Percentiles rank a stretch among this genome's conserved stretches.
Evolutionary conservation across 2,888 invertebrate genomes (phyloP).

Genomic region (Heliconius sara): DNA sequence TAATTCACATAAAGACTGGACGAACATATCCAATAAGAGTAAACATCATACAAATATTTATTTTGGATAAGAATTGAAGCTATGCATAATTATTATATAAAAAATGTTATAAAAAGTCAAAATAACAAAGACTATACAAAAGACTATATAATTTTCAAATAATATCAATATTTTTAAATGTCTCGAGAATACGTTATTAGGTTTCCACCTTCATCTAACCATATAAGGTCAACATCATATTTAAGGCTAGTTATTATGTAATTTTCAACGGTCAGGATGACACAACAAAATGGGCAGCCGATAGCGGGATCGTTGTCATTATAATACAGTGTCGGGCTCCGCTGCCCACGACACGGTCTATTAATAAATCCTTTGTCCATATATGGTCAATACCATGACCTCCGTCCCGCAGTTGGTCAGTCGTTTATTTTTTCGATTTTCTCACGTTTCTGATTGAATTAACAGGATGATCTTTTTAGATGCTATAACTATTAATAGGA

Average conservation of each 20-base stretch:
- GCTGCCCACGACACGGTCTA: slow-evolving; percentile 35
- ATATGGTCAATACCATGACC: slow-evolving; percentile 27
- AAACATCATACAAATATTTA: no score
- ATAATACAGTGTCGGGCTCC: slow-evolving; percentile 32
- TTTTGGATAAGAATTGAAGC: no score
- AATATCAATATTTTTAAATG: neutral
- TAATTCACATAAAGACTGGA: no score
- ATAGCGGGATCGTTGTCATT: slow-evolving; percentile 20
- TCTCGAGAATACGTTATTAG: neutral
- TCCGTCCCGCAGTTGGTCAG: neutral
- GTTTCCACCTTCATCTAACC: neutral
- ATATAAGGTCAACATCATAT: slow-evolving; percentile 2
- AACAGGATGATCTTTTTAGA: neutral
- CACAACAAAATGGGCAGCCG: slow-evolving; percentile 4
- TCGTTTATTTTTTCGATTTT: neutral
- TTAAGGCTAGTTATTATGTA: slow-evolving; percentile 1
- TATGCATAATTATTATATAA: no score
- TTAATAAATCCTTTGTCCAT: slow-evolving; percentile 37
- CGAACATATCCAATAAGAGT: no score
- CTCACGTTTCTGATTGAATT: neutral
- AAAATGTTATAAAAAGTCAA: no score
- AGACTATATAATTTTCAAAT: no score
- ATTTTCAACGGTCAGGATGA: slow-evolving; percentile 15
- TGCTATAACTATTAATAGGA: no score
- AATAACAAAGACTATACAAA: no score